Evolutionary conservation across 2,888 invertebrate species (phyloP), one percentile per base, ranked within the genome.

Genomic region (Drosophila ezoana): DNA sequence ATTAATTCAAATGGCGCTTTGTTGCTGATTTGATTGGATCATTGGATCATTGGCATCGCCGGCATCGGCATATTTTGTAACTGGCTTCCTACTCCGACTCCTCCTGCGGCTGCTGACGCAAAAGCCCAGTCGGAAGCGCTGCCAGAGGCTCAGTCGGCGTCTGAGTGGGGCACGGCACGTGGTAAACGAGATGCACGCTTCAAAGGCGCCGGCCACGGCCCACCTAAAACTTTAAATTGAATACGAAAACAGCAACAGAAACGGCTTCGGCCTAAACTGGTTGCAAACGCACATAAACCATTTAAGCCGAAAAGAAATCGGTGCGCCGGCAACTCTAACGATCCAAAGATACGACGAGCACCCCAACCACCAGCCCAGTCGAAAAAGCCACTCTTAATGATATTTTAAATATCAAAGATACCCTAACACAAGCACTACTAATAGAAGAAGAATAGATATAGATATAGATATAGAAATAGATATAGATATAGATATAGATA

Each of bases 211-310:
- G 86, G 74, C 79, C 72, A 82, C 80, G 71, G 73, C 79, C 87
- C 89, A 89, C 86, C 82, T 81, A 81, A 89, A 81, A 65, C 70
- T 70, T 68, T 73, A 79, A 72, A 81, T 76, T 76, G 77, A 81
- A 76, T 77, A 68, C 75, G 64, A 70, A 75, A 73, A 68, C 53
- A 72, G 72, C 68, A 49, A 37, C 57, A 52, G 41, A 54, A 58
- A 53, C 45, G 45, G 13, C 38, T 54, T 47, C 67, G 43, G 80
- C 71, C 68, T 78, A 89, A 89, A 85, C 85, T 81, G 87, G 87
- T 87, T 87, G 87, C 87, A 84, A 79, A 89, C 85, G 84, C 81
- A 86, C 84, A 85, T 84, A 89, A 89, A 84, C 89, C 85, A 85
- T 85, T 85, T 89, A 89, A 85, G 85, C 85, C 85, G 77, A 85